Conservation (phyloP, 2,888 invertebrate genomes). For the Chrysodeixis includens region DNA sequence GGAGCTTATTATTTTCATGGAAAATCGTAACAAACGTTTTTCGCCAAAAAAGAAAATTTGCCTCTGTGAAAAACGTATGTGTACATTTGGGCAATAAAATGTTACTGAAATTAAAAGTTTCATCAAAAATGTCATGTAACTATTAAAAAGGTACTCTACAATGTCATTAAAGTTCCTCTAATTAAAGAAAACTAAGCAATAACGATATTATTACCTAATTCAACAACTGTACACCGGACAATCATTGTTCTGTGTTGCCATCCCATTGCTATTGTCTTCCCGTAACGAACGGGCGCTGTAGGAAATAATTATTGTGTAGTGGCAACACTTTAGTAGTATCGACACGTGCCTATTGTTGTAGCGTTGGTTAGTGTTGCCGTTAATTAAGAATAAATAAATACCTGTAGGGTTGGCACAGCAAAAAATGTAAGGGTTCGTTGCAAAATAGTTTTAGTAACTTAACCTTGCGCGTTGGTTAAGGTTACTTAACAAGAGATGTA, state of each 20-base stretch:
- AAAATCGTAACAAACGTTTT: background rate
- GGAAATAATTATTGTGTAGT: slow-evolving; percentile 87
- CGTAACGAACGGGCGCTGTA: slow-evolving; percentile 75
- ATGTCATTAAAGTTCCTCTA: background rate
- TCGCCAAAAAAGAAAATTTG: background rate
- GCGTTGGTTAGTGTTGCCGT: slow-evolving; percentile 54
- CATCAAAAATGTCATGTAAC: no score
- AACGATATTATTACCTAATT: slow-evolving; percentile 61
- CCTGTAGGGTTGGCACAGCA: slow-evolving; percentile 34
- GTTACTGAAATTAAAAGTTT: background rate
- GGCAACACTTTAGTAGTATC: slow-evolving; percentile 80
- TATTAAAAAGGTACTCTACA: background rate
- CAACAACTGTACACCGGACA: slow-evolving; percentile 62
- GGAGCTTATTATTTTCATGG: background rate
- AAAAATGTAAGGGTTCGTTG: slow-evolving; percentile 27
- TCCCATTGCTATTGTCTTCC: slow-evolving; percentile 73
- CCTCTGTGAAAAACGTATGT: no score
- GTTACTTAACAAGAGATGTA: no score
- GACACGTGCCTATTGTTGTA: slow-evolving; percentile 72
- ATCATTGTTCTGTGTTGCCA: slow-evolving; percentile 79
- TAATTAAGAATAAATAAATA: slow-evolving; percentile 59
- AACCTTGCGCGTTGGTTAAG: no score
- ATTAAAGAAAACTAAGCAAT: slow-evolving; percentile 49
- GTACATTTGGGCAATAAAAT: background rate
- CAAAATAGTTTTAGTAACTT: background rate